phyloP scores from a whole-genome alignment of 2,888 invertebrate genomes.

The Chelonus formosanus region DNA sequence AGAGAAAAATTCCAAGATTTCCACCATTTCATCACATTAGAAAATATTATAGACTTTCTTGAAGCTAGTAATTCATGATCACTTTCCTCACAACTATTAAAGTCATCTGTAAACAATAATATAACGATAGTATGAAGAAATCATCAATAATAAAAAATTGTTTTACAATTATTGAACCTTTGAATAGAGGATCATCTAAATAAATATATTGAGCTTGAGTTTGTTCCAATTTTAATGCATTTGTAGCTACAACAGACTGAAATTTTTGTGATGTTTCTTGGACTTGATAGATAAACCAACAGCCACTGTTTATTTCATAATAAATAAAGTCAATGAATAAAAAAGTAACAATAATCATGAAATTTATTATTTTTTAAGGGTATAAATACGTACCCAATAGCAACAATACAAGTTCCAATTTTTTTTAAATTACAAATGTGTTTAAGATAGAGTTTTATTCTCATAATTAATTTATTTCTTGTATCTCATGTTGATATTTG shows the following conservation, averaged over 20 bases:
- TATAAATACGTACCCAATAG: conserved; percentile 53
- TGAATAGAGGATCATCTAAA: conserved; percentile 65
- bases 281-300: conserved; percentile 59
- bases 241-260: conserved; percentile 61
- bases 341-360: conserved; percentile 1
- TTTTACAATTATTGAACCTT: conserved; percentile 48
- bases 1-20: conserved; percentile 72
- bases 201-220: conserved; percentile 68
- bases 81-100: no score
- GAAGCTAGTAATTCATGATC: no score
- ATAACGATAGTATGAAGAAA: background rate
- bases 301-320: conserved; percentile 47
- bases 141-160: background rate
- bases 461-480: conserved; percentile 26
- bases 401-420: conserved; percentile 51
- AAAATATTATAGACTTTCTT: background rate
- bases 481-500: background rate
- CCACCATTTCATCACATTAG: conserved; percentile 67
- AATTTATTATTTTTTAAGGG: conserved; percentile 24
- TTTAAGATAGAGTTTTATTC: conserved; percentile 34
- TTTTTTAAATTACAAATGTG: conserved; percentile 54
- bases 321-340: background rate
- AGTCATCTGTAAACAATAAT: background rate
- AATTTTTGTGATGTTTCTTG: conserved; percentile 57
- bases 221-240: conserved; percentile 61